Percentiles rank a stretch among this genome's conserved stretches.
Conservation (phyloP, 2,888 invertebrate genomes). For the Apotomis betuletana region DNA sequence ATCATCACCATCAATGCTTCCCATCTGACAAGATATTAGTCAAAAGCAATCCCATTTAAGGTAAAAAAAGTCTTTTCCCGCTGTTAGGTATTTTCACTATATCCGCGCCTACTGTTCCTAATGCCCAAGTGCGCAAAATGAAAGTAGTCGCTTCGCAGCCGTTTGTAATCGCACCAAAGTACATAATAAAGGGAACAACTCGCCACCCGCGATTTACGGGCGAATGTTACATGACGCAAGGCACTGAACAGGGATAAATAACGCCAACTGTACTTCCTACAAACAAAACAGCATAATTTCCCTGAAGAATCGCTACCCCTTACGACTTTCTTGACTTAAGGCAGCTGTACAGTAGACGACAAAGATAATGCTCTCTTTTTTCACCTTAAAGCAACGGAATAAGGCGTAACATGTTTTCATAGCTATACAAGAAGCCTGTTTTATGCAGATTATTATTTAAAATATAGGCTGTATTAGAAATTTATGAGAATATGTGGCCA, state of each 20-base stretch:
- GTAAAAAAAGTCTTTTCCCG: no score
- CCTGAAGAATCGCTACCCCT: background rate
- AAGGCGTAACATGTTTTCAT: background rate
- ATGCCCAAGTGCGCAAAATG: conserved; percentile 13
- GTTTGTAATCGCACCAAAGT: conserved; percentile 28
- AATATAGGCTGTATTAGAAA: conserved; percentile 16
- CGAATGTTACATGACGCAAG: conserved; percentile 50
- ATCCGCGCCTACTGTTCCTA: conserved; percentile 2
- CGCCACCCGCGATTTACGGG: conserved; percentile 53
- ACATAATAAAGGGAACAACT: conserved; percentile 49
- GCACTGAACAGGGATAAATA: conserved; percentile 36
- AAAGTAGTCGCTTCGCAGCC: conserved; percentile 24
- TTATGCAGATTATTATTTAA: conserved; percentile 21
- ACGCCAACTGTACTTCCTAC: background rate
- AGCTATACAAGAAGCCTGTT: no score
- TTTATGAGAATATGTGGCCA: no score
- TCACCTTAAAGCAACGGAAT: background rate
- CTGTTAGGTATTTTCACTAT: no score
- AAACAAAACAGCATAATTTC: background rate
- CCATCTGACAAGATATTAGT: no score
- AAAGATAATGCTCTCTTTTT: background rate
- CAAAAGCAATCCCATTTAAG: no score
- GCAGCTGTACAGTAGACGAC: background rate
- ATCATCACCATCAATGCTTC: no score
- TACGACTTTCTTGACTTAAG: background rate